Evolutionary conservation across 2,888 invertebrate genomes (phyloP).

Genomic region (Pelosia muscerda): DNA sequence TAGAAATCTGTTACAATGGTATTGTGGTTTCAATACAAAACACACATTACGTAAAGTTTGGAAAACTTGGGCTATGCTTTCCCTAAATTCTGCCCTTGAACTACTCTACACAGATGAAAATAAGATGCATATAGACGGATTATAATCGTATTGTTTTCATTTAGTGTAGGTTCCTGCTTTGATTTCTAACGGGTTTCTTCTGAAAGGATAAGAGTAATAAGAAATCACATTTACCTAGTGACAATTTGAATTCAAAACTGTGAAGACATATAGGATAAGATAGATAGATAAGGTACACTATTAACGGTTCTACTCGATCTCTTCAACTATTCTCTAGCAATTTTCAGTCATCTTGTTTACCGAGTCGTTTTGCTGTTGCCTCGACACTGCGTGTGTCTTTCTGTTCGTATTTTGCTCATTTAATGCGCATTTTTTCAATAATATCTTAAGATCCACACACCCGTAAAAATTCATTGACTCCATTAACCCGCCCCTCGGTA

Average conservation of each 20-base stretch:
- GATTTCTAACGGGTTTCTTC: background rate
- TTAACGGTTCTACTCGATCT: background rate
- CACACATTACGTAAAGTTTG: too few species aligned
- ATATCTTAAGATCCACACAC: constrained; percentile 7
- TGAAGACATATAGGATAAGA: too few species aligned
- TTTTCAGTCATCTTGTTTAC: background rate
- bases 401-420: background rate
- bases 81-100: too few species aligned
- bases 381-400: background rate
- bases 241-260: background rate
- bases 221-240: background rate
- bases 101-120: background rate
- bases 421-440: constrained; percentile 1
- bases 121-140: background rate
- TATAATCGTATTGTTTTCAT: too few species aligned
- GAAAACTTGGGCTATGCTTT: too few species aligned
- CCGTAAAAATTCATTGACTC: constrained; percentile 46
- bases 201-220: background rate
- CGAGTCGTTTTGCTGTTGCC: background rate
- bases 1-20: too few species aligned
- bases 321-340: constrained; percentile 1
- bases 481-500: constrained; percentile 57
- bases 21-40: too few species aligned
- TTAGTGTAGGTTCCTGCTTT: too few species aligned
- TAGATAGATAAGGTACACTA: background rate